phyloP scores from a whole-genome alignment of 2,797 vertebrate genomes.

The Prunella strophiata region DNA sequence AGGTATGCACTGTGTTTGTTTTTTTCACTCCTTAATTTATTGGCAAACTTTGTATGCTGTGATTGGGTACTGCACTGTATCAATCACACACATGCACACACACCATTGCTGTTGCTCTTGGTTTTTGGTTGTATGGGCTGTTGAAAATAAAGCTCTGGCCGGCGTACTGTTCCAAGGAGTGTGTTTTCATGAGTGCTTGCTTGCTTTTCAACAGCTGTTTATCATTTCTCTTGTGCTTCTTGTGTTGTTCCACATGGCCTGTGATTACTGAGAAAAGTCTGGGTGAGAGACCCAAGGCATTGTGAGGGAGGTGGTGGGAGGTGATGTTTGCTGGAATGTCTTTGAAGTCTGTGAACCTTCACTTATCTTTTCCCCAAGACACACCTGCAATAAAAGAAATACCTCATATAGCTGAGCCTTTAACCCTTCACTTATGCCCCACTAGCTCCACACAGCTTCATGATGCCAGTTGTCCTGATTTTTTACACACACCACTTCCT shows the following conservation, averaged over 20 bases:
- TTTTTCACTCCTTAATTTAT: slow-evolving; percentile 56
- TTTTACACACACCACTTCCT: not conserved
- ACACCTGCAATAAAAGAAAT: not conserved
- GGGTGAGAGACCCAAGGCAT: not conserved
- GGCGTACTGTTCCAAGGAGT: not conserved
- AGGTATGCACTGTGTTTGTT: slow-evolving; percentile 44
- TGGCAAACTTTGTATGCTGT: not conserved
- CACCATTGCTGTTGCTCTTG: slow-evolving; percentile 43
- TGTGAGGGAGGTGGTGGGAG: not conserved
- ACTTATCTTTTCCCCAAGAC: not conserved
- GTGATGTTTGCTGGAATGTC: not conserved
- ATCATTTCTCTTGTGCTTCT: not conserved
- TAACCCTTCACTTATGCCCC: not conserved
- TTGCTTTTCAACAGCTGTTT: not conserved
- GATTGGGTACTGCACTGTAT: slow-evolving; percentile 6
- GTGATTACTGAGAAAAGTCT: not conserved
- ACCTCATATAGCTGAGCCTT: not conserved
- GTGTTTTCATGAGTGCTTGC: not conserved
- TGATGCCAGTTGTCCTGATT: not conserved
- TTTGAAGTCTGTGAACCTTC: not conserved
- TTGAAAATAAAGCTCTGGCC: slow-evolving; percentile 58
- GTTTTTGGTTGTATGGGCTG: slow-evolving; percentile 44
- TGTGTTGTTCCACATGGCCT: not conserved
- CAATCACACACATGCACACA: slow-evolving; percentile 4
- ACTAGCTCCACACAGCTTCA: not conserved